Percentiles rank a stretch among this genome's conserved stretches.
Evolutionary conservation across 2,888 invertebrate species (phyloP).

Genomic region (Archaeoteleia sp.): DNA sequence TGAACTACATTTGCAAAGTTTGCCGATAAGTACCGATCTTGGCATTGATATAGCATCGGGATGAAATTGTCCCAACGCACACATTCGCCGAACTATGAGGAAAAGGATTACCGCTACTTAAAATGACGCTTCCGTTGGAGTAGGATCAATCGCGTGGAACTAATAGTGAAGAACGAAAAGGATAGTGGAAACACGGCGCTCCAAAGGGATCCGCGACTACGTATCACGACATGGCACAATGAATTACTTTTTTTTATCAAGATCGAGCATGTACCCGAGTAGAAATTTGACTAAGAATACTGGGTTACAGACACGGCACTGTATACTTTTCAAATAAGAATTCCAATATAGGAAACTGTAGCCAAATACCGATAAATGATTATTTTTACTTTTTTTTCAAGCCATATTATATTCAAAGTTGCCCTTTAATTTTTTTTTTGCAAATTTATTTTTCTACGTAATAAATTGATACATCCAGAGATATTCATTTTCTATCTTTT

Average conservation of each 20-base stretch:
- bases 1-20: slow-evolving; percentile 34
- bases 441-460: no score
- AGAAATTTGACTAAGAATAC: no score
- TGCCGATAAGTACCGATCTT: slow-evolving; percentile 32
- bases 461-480: no score
- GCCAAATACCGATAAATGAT: no score
- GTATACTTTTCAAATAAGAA: no score
- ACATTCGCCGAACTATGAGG: slow-evolving; percentile 37
- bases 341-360: no score
- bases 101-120: slow-evolving; percentile 19
- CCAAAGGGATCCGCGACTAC: slow-evolving; percentile 3
- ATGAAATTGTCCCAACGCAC: slow-evolving; percentile 20
- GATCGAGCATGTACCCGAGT: no score
- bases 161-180: slow-evolving; percentile 37
- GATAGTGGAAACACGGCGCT: slow-evolving; percentile 20
- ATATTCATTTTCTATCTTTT: no score
- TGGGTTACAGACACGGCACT: no score
- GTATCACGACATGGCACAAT: slow-evolving; percentile 4
- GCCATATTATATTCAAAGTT: no score
- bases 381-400: no score
- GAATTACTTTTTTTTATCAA: slow-evolving; percentile 3
- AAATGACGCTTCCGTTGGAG: slow-evolving; percentile 21
- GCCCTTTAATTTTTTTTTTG: no score
- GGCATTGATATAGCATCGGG: slow-evolving; percentile 16
- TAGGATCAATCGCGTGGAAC: slow-evolving; percentile 32